These are phyloP conservation scores for Maconellicoccus hirsutus DNA, from an alignment of 1,140 invertebrate genomes.

Conservation along the genomic window DNA sequence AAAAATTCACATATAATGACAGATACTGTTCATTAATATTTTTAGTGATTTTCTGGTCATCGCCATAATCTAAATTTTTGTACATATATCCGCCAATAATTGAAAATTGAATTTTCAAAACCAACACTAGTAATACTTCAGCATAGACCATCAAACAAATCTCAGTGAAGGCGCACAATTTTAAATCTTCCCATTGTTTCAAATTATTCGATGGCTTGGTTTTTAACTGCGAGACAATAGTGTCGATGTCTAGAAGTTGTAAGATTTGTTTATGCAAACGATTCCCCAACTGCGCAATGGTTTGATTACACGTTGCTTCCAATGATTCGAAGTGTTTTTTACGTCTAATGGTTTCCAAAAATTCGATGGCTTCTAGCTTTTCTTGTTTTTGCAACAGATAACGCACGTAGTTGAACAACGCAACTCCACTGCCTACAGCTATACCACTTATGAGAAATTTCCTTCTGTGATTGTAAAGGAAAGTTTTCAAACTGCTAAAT, in stretches of 20 bases:
- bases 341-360: background rate
- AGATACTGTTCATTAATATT: background rate
- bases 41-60: background rate
- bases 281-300: background rate
- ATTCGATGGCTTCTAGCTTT: background rate
- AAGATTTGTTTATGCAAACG: background rate
- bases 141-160: conserved; percentile 10
- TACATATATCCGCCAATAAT: conserved; percentile 3
- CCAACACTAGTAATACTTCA: background rate
- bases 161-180: background rate
- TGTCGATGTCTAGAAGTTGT: background rate
- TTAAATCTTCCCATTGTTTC: background rate
- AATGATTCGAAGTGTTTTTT: background rate
- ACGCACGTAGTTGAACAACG: background rate
- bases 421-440: background rate
- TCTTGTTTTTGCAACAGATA: conserved; percentile 1
- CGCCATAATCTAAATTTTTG: background rate
- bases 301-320: background rate
- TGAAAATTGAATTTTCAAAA: conserved; percentile 7
- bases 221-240: background rate
- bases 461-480: background rate
- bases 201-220: background rate
- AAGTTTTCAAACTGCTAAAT: conserved; percentile 4
- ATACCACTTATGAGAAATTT: conserved; percentile 10
- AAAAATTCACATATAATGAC: background rate